Conservation (phyloP, 2,888 invertebrate species). For the Harpagoxenus sublaevis region DNA sequence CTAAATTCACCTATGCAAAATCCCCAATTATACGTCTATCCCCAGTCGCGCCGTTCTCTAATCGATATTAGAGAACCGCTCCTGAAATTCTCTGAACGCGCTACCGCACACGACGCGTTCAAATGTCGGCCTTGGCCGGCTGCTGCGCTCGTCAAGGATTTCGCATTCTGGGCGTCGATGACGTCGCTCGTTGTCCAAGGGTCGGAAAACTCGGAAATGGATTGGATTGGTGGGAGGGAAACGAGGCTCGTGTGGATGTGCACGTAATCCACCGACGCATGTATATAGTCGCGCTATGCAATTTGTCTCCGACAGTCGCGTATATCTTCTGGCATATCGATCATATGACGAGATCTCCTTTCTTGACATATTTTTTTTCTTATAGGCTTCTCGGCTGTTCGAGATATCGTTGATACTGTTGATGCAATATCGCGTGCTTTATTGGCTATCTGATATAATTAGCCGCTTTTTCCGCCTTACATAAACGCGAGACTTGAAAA, state of each 20-base stretch:
- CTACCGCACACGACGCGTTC: background rate
- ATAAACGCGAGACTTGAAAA: background rate
- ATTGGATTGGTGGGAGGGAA: conserved; percentile 45
- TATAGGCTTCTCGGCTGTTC: background rate
- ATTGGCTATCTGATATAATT: background rate
- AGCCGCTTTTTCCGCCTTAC: background rate
- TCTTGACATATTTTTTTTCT: background rate
- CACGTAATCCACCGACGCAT: conserved; percentile 56
- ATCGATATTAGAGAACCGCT: conserved; percentile 34
- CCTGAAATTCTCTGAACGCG: conserved; percentile 30
- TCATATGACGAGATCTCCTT: background rate
- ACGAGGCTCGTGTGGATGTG: conserved; percentile 49
- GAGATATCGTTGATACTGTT: background rate
- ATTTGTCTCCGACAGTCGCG: background rate
- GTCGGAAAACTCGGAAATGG: conserved; percentile 69
- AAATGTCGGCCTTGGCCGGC: conserved; percentile 44
- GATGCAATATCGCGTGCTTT: background rate
- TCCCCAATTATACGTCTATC: background rate
- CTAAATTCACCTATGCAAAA: background rate
- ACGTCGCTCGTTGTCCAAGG: conserved; percentile 49
- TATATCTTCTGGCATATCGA: conserved; percentile 11
- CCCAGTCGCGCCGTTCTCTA: conserved; percentile 8
- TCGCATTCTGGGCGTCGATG: conserved; percentile 37
- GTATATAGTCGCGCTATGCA: conserved; percentile 16
- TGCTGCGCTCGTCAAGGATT: conserved; percentile 43